Evolutionary conservation across 2,797 vertebrate genomes (phyloP), one percentile per base, ranked within the genome.

Genomic region (Buphagus erythrorhynchus): DNA sequence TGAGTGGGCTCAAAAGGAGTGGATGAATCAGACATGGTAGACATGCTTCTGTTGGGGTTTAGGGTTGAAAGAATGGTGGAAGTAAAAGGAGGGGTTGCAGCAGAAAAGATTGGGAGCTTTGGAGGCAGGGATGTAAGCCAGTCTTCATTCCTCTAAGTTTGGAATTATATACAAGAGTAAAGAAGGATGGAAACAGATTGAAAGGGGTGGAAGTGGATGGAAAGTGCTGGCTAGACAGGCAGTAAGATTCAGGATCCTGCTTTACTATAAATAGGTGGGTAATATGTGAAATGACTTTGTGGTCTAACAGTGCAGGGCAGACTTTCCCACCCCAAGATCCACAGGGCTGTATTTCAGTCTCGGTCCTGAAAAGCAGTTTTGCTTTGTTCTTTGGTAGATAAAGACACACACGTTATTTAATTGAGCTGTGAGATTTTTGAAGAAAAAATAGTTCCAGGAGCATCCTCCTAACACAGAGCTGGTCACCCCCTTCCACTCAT

Each of bases 391-490:
- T 54, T 12, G 21, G 28, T 18, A 63, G 31, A 19, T 17, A 13
- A 73, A 46, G 13, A 38, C 24, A 9, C 29, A 5, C 1, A 4
- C 54, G 18, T 48, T 59, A 31, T 16, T 51, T 73, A 62, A 33
- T 9, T 35, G 31, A 55, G 25, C 24, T 33, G 7, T 29, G 52
- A 73, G 16, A 26, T 46, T 79, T 73, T 33, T 62, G 9, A 46
- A 38, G 51, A 42, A 68, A 74, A 78, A 46, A 6, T 10, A 24
- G 4, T 21, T 69, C 22, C 28, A 59, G 43, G 9, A 66, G 26
- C 1, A 2, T 4, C 15, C 9, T 61, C 28, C 9, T 28, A 25
- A n/a, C 2, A 1, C 19, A 46, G 25, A 66, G 5, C 24, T 62
- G 29, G 14, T 16, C 40, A 38, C 3, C 9, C 29, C 8, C 2